Evolutionary conservation across 1,140 invertebrate species (phyloP), one percentile per base, ranked within the genome.

Genomic region (Sycophila sp.): DNA sequence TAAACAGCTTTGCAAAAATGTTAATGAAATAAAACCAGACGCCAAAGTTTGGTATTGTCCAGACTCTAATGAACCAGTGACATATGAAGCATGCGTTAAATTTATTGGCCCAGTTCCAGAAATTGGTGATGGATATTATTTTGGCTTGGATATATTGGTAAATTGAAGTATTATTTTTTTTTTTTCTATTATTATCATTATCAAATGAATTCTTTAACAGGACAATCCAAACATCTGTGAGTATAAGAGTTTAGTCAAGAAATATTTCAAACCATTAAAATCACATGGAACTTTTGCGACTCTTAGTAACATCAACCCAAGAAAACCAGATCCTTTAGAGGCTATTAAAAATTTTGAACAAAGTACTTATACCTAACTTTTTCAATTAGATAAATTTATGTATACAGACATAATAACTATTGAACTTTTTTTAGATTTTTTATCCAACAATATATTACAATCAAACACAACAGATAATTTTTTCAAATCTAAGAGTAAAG

Each of bases 141-240:
- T 88, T 81, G 88, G 87, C 28, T 78, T 90, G 64, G 87, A 89
- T 74, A 69, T 90, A 74, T 77, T 87, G 85, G 89, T 90, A 85
- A 86, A 80, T n/a, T n/a, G n/a, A 85, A 85, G 80, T 56, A 62
- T 30, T 49, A 47, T 62, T 51, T 36, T 63, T 17, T 49, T 73
- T 2, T 24, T 28, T 45, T 47, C 8, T 53, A 24, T 15, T 34
- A 24, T 45, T 70, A 51, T 69, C 55, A 69, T 51, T 55, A 26
- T 17, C 32, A 22, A 42, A 28, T 66, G 26, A 38, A 66, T 73
- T 26, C 58, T 51, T 58, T 65, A 60, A 15, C 55, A 81, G 81
- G 75, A 78, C 42, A 72, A 62, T 59, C 53, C 71, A 51, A 66
- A 79, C 47, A 3, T 59, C 47, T 74, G 60, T 7, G 71, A 73